Evolutionary conservation across 2,797 vertebrate species (phyloP), one percentile per base, ranked within the genome.

Genomic region (Diceros bicornis): DNA sequence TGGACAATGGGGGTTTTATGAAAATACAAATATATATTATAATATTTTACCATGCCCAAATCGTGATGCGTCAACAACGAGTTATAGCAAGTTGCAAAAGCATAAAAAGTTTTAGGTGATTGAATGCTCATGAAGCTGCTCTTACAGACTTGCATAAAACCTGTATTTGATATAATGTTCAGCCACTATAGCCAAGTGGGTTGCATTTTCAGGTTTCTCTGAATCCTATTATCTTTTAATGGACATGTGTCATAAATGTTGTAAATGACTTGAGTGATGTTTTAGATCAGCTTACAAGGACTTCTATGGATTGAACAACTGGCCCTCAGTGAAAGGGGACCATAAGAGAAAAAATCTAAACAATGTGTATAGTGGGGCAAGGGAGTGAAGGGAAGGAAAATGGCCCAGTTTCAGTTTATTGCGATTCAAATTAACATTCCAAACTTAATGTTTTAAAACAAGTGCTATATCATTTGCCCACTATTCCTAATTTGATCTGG

Each of bases 291-390:
- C 5, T 55, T n/a, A 34, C 7, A 66, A 50, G 37, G 62, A 50
- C 12, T 69, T 55, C 61, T 37, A 11, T 61, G 61, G 37, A 55
- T 52, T 11, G 27, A 81, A 4, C 14, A 64, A 64, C 7, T 32
- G 8, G 11, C 4, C 2, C 71, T 71, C 11, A 12, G 2, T 66
- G 21, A 66, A 92, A 91, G 21, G 3, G 37, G 21, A 9, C 2
- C 25, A 57, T 21, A 14, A 27, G 4, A 34, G 79, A 69, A 57
- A 6, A 81, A 86, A 89, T 44, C 44, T 59, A 87, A 71, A 72
- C 61, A 44, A 12, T n/a, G 1, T 0, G 7, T 77, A 20, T 27
- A 5, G 2, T 37, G 1, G 14, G 12, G 10, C 7, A 17, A 50
- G 71, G 25, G 8, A 50, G 21, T 34, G 29, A 92, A 37, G 2